phyloP scores from a whole-genome alignment of 2,797 vertebrate species.

The Rhyacichthys aspro region DNA sequence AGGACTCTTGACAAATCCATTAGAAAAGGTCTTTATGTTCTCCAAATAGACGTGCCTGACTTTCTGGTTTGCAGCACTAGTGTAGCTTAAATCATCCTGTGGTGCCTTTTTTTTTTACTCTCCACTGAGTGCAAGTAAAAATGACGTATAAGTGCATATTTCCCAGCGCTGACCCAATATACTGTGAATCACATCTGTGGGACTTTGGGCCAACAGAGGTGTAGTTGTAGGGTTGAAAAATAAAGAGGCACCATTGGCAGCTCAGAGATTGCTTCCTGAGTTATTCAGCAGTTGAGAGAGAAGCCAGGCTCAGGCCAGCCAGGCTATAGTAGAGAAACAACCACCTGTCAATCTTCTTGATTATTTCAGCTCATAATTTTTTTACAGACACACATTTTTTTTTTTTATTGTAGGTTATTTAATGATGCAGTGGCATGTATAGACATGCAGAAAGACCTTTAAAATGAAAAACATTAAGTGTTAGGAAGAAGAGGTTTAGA shows the following conservation, averaged over 20 bases:
- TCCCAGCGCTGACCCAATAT: slow-evolving; percentile 4
- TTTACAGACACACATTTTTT: too few species aligned
- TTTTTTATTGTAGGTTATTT: too few species aligned
- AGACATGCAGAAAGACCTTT: too few species aligned
- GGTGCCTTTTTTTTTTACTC: slow-evolving; percentile 14
- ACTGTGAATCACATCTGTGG: slow-evolving; percentile 11
- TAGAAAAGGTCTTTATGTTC: slow-evolving; percentile 1
- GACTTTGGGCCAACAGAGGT: slow-evolving; percentile 1
- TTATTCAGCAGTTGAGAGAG: slow-evolving; percentile 8
- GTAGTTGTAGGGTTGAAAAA: slow-evolving; percentile 4
- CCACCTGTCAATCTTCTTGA: background rate
- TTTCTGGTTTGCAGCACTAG: background rate
- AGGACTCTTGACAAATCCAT: slow-evolving; percentile 4
- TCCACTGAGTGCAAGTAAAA: slow-evolving; percentile 15
- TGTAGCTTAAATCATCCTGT: background rate
- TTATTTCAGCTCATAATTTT: background rate
- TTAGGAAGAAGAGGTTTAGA: too few species aligned
- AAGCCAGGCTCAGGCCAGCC: background rate
- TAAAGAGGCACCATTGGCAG: slow-evolving; percentile 9
- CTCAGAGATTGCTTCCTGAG: slow-evolving; percentile 20
- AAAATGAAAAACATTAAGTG: too few species aligned
- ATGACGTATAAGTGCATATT: slow-evolving; percentile 8
- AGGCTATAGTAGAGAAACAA: background rate
- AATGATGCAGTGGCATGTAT: too few species aligned
- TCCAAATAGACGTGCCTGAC: background rate